Percentiles rank a stretch among this genome's conserved stretches.
Evolutionary conservation across 1,140 invertebrate genomes (phyloP).

Genomic region (Mycetomoellerius zeteki): DNA sequence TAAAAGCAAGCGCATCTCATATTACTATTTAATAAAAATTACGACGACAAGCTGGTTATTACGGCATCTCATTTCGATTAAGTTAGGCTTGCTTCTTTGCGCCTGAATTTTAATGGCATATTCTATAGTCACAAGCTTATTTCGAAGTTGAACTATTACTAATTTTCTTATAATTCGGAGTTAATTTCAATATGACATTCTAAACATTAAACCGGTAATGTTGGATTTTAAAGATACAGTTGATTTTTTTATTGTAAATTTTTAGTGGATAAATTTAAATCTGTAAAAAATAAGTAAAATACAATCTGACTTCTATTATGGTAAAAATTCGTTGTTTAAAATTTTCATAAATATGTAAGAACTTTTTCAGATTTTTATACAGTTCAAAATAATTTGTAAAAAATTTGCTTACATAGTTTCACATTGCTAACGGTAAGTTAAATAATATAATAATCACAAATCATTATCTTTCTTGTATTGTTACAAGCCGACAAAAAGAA

Average conservation of each 20-base stretch:
- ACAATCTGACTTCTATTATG: too few relatives aligned
- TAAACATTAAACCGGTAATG: background rate
- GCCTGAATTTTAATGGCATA: background rate
- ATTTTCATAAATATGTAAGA: too few relatives aligned
- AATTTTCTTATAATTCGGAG: slow-evolving; percentile 5
- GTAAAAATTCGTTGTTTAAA: too few relatives aligned
- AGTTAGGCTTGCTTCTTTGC: background rate
- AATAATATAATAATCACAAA: slow-evolving; percentile 4
- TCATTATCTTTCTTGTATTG: background rate
- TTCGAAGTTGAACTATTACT: background rate
- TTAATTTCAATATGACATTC: background rate
- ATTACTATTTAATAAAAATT: slow-evolving; percentile 52
- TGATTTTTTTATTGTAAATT: too few relatives aligned
- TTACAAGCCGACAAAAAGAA: background rate
- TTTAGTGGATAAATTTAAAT: too few relatives aligned
- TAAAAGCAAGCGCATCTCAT: slow-evolving; percentile 12
- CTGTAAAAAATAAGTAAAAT: too few relatives aligned
- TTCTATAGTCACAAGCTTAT: background rate
- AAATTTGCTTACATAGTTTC: too few relatives aligned
- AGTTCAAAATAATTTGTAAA: too few relatives aligned
- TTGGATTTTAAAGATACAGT: too few relatives aligned
- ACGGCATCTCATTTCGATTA: background rate
- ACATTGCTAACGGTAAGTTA: background rate
- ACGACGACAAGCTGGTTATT: background rate
- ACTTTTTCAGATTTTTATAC: too few relatives aligned